phyloP scores from a whole-genome alignment of 2,888 invertebrate genomes.

The Stenolophus ochropezus region DNA sequence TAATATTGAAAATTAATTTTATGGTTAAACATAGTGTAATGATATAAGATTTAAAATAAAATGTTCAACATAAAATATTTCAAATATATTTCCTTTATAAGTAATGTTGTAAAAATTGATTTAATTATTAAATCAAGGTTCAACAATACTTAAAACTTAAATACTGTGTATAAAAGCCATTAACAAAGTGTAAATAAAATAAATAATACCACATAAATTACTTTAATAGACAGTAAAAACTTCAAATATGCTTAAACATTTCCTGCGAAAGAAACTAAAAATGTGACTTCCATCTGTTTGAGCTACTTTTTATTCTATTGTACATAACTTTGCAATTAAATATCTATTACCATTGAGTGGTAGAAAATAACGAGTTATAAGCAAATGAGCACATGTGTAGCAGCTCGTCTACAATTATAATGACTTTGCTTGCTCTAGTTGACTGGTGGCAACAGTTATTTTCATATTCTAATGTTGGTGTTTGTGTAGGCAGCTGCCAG shows the following conservation, averaged over 20 bases:
- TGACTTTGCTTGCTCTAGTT: slow-evolving; percentile 28
- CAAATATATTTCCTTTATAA: no score
- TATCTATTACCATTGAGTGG: slow-evolving; percentile 38
- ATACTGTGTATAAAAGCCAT: background rate
- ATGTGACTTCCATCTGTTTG: background rate
- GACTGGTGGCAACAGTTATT: slow-evolving; percentile 42
- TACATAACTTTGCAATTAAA: slow-evolving; percentile 31
- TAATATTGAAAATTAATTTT: no score
- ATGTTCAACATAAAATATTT: no score
- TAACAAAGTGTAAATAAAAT: background rate
- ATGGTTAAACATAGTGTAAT: no score
- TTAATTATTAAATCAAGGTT: background rate
- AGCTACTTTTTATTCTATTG: background rate
- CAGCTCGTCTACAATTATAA: slow-evolving; percentile 32
- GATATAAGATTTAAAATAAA: no score
- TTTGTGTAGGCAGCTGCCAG: slow-evolving; percentile 50
- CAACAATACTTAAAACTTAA: background rate
- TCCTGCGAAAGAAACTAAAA: background rate
- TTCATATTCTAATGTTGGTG: slow-evolving; percentile 42
- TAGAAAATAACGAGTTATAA: slow-evolving; percentile 15
- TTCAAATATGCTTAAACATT: background rate
- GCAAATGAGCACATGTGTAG: slow-evolving; percentile 33
- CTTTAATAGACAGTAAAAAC: background rate
- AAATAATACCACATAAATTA: background rate
- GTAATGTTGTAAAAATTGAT: background rate